phyloP scores from a whole-genome alignment of 1,140 invertebrate species.

The Drosophila simulans region DNA sequence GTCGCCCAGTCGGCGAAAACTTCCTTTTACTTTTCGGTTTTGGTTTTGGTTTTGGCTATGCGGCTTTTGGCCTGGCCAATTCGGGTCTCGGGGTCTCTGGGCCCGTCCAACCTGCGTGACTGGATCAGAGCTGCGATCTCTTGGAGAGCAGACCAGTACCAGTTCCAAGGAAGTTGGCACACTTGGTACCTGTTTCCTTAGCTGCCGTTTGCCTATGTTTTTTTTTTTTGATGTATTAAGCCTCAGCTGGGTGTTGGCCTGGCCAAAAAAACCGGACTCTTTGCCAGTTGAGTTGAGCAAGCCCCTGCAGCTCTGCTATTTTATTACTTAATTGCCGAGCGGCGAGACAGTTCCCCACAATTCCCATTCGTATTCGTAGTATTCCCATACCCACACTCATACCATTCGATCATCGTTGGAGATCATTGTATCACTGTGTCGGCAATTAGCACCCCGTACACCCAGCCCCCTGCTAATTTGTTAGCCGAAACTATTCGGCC shows the following conservation, averaged over 20 bases:
- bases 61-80: slow-evolving; percentile 23
- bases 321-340: slow-evolving; percentile 69
- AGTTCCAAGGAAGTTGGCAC: slow-evolving; percentile 76
- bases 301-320: slow-evolving; percentile 38
- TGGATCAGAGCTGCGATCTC: slow-evolving; percentile 32
- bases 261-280: slow-evolving; percentile 47
- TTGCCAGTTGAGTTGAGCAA: slow-evolving; percentile 50
- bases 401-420: slow-evolving; percentile 31
- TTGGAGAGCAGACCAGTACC: slow-evolving; percentile 22
- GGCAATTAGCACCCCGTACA: slow-evolving; percentile 59
- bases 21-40: slow-evolving; percentile 71
- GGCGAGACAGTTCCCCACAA: slow-evolving; percentile 39
- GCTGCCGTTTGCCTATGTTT: background rate
- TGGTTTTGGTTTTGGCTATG: slow-evolving; percentile 1
- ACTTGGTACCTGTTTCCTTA: slow-evolving; percentile 69
- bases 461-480: slow-evolving; percentile 45
- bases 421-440: slow-evolving; percentile 40
- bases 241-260: slow-evolving; percentile 57
- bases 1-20: slow-evolving; percentile 34
- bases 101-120: slow-evolving; percentile 64
- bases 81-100: slow-evolving; percentile 73
- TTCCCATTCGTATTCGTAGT: slow-evolving; percentile 12
- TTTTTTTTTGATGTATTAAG: background rate
- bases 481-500: slow-evolving; percentile 33
- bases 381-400: too few relatives aligned